These are phyloP conservation scores for Cisticola juncidis DNA, from an alignment of 2,113 vertebrate genomes.

Conservation along the genomic window DNA sequence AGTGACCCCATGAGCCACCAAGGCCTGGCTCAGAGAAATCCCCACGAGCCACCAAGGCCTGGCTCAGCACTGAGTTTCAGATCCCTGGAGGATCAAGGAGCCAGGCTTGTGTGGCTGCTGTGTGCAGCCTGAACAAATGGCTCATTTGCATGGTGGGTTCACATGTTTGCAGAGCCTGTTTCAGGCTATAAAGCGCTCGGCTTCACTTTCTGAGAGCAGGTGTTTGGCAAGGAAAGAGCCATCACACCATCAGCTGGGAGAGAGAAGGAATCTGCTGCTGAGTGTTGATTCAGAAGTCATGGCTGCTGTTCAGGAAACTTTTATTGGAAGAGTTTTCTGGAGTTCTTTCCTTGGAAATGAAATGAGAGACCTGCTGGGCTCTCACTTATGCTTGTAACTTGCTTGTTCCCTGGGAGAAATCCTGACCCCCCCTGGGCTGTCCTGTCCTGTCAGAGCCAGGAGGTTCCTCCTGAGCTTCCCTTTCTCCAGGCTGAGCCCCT, in stretches of 20 bases:
- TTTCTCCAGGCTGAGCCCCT: background rate
- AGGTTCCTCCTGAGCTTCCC: background rate
- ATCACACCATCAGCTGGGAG: slow-evolving; percentile 16
- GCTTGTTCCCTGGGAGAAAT: background rate
- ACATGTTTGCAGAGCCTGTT: background rate
- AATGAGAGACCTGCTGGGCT: background rate
- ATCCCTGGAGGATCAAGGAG: background rate
- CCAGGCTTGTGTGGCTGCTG: background rate
- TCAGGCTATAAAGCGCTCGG: background rate
- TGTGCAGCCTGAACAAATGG: background rate
- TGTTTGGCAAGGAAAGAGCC: slow-evolving; percentile 37
- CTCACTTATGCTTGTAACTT: background rate
- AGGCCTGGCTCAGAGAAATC: background rate
- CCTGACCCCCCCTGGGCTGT: background rate
- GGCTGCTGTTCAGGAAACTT: slow-evolving; percentile 48
- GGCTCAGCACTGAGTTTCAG: rapidly evolving
- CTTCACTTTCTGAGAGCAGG: slow-evolving; percentile 16
- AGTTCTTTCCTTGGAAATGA: background rate
- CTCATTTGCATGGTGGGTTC: slow-evolving; percentile 12
- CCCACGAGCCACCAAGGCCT: rapidly evolving
- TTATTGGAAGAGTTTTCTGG: background rate
- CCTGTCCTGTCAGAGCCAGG: background rate
- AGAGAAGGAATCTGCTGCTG: background rate
- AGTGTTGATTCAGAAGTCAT: background rate
- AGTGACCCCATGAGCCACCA: background rate